Base-by-base conservation (phyloP, 2,113 vertebrate genomes). In the Mesocricetus auratus region DNA sequence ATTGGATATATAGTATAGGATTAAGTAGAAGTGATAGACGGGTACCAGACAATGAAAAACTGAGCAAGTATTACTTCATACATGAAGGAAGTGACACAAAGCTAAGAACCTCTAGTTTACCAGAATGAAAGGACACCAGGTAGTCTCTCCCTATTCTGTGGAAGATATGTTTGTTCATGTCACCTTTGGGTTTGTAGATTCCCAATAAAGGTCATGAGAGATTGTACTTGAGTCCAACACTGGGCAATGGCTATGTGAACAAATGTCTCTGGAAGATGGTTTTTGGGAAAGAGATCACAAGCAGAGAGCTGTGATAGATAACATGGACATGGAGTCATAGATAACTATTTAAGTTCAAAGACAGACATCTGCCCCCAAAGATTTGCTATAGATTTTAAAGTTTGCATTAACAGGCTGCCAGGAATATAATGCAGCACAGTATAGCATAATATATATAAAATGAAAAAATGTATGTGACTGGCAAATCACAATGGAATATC, bases 391-490 rank as follows among this genome's bases (percentile, higher is more conserved):
- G 69, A 58, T 92, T 73, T 58, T 1, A 58, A 69, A 56, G 7
- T 11, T 33, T 5, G 45, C 11, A 56, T 45, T 9, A 60, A 86
- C 11, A 33, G 22, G 17, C 19, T n/a, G 4, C 9, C 5, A 12
- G 73, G 58, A 26, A 71, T 75, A 83, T 33, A 79, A 42, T 5
- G 11, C 29, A 45, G 3, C 11, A 66, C 9, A 31, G 12, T 75
- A 66, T 47, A 66, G 16, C 36, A 47, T 66, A 66, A 89, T 66
- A n/a, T 68, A 71, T n/a, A 71, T 56, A 53, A 10, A 15, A 71
- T 73, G 24, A 78, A 95, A n/a, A n/a, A n/a, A n/a, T n/a, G n/a
- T n/a, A n/a, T 88, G 3, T 60, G 73, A 31, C 69, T 95, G 36
- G 5, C 58, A 74, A 86, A 8, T 26, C 8, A 79, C 79, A 90